Conservation (phyloP, 1,140 invertebrate species). For the Lasioglossum albipes region DNA sequence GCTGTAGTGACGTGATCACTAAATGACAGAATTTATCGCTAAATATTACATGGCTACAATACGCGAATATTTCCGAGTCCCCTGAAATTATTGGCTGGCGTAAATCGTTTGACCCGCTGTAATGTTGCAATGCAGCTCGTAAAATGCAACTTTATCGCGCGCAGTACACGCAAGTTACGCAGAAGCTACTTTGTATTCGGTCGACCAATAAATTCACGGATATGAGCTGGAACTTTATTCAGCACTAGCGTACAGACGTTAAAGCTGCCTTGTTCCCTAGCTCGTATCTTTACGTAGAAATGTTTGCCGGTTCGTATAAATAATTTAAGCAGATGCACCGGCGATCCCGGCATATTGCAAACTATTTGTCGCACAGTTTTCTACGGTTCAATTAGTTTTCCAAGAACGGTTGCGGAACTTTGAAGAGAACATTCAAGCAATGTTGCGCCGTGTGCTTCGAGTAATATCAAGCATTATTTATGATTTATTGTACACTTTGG, state of each 20-base stretch:
- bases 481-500: too few species aligned
- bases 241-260: neutral
- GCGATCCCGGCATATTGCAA: neutral
- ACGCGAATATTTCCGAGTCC: too few species aligned
- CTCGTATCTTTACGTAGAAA: neutral
- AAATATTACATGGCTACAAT: too few species aligned
- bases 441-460: too few species aligned
- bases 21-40: too few species aligned
- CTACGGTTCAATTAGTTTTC: neutral
- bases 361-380: neutral
- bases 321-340: neutral
- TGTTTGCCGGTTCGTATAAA: neutral
- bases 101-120: neutral
- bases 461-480: too few species aligned
- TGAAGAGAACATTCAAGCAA: too few species aligned
- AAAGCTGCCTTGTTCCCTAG: slow-evolving; percentile 2
- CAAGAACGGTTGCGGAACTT: neutral
- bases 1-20: too few species aligned
- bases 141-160: slow-evolving; percentile 3
- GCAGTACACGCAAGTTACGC: neutral
- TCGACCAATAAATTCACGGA: slow-evolving; percentile 22
- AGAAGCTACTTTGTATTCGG: neutral
- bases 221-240: slow-evolving; percentile 24
- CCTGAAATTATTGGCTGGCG: neutral
- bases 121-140: neutral